Evolutionary conservation across 1,140 invertebrate genomes (phyloP), one percentile per base, ranked within the genome.

Genomic region (Drosophila ironensis): DNA sequence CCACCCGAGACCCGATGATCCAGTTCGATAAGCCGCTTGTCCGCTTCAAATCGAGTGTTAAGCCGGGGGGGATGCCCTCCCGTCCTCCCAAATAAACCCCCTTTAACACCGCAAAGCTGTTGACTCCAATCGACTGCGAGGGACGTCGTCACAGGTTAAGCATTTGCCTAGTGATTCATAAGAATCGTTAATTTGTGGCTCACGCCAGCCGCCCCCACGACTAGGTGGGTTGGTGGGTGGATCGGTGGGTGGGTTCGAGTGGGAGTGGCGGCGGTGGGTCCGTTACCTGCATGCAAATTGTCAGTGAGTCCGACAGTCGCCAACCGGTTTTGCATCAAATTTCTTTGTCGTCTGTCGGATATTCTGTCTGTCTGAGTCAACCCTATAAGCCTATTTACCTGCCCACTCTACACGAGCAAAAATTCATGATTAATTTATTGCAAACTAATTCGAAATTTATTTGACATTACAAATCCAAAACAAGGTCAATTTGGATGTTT

Each of bases 151-250:
- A 84, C 60, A 78, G 38, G 73, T 84, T 77, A 78, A 70, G 50
- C 57, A 73, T 73, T 84, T 76, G 47, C 25, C 63, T 59, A 54
- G 48, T 84, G 78, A 84, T 60, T 84, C 80, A 84, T 77, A 73
- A 78, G 50, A 44, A 78, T 42, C 69, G 67, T 84, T 84, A 69
- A 74, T 46, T 84, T 78, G 72, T 78, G 54, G 70, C 70, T 40
- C 80, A 82, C 69, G 73, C 71, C 64, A 14, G 19, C 40, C 61
- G 40, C 17, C 61, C 27, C 20, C 66, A 41, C 11, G 7, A 14
- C 46, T 68, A 82, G 33, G 33, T 37, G 33, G 44, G 38, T 70
- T 12, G 44, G 53, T 33, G 30, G 30, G n/a, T n/a, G n/a, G n/a
- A n/a, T n/a, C n/a, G 20, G 20, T 22, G 20, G 45, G 33, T 68